A percentile compares a stretch with the other conserved stretches of the same genome.
These are phyloP conservation scores for Pipistrellus pipistrellus DNA, from an alignment of 2,797 vertebrate species.

Conservation along the genomic window DNA sequence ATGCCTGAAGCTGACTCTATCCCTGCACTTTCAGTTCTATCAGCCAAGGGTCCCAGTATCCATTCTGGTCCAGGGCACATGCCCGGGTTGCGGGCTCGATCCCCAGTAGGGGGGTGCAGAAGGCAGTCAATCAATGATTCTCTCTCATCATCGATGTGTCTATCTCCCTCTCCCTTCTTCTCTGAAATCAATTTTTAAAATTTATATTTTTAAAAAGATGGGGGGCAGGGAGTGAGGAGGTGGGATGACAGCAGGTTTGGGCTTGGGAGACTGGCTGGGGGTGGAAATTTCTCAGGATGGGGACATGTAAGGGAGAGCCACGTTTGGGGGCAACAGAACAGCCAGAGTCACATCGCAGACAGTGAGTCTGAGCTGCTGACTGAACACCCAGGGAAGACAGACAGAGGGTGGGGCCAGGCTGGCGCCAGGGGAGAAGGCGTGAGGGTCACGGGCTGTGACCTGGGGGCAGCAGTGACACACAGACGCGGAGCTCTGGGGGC, in stretches of 20 bases:
- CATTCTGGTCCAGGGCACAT: too few species aligned
- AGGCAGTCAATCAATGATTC: too few species aligned
- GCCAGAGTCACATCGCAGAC: not conserved
- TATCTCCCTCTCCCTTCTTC: too few species aligned
- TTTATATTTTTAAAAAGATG: too few species aligned
- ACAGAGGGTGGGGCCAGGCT: not conserved
- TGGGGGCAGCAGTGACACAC: not conserved
- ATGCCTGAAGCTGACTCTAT: not conserved
- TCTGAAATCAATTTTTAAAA: too few species aligned
- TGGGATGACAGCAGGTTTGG: not conserved
- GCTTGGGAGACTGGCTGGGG: not conserved
- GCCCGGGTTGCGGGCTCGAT: too few species aligned
- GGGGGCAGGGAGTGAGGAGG: not conserved
- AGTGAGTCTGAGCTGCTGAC: fast-evolving
- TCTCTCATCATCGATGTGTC: too few species aligned
- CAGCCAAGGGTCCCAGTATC: not conserved
- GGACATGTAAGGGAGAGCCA: not conserved
- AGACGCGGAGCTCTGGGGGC: not conserved
- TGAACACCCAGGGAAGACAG: fast-evolving
- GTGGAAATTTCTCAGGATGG: not conserved
- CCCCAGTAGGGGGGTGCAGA: too few species aligned
- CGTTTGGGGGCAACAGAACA: not conserved
- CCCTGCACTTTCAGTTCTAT: not conserved
- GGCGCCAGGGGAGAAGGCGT: not conserved
- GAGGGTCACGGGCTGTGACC: not conserved